These are phyloP conservation scores for Sylvilagus floridanus DNA, from an alignment of 2,797 vertebrate genomes.

Conservation along the genomic window DNA sequence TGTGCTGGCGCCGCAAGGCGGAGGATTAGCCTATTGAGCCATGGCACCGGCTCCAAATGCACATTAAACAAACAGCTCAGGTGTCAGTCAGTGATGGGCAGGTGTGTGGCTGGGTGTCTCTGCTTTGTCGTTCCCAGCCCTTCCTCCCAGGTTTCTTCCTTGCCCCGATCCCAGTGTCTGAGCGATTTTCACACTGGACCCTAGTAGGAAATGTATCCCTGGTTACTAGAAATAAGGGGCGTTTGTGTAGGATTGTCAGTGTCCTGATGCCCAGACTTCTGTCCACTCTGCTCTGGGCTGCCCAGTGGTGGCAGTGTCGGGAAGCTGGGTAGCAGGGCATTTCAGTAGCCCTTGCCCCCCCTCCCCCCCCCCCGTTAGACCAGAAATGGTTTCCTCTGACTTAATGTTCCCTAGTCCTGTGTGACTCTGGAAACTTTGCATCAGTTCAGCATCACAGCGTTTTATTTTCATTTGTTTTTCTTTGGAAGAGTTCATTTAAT, in stretches of 20 bases:
- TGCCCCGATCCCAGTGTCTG: not conserved
- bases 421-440: slow-evolving; percentile 41
- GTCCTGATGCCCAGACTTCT: not conserved
- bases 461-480: slow-evolving; percentile 57
- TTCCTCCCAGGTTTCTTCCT: not conserved
- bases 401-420: not conserved
- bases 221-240: not conserved
- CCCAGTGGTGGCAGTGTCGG: not conserved
- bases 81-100: not conserved
- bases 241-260: not conserved
- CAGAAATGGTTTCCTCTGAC: not conserved
- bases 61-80: not conserved
- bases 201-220: not conserved
- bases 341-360: not conserved
- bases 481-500: slow-evolving; percentile 28
- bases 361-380: not conserved
- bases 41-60: no score
- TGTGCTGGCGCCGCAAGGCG: no score
- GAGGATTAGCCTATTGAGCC: no score
- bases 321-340: not conserved
- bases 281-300: not conserved
- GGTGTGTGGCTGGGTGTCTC: not conserved
- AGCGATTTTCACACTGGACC: not conserved
- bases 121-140: not conserved
- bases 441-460: not conserved